These are phyloP conservation scores for Pterocles gutturalis DNA, from an alignment of 2,113 vertebrate species.

Conservation along the genomic window DNA sequence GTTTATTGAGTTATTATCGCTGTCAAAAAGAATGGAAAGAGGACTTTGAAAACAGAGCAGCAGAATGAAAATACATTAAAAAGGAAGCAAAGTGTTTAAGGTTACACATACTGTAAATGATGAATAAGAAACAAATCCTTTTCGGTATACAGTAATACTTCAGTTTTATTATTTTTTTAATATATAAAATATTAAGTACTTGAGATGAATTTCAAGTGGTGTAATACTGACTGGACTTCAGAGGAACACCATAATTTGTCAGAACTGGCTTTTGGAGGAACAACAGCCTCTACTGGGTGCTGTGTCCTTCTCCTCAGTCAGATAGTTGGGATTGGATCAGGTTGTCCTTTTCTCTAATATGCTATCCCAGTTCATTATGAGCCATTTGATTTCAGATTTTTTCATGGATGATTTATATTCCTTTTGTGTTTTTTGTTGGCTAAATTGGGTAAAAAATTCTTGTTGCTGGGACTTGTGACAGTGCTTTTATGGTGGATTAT, in stretches of 20 bases:
- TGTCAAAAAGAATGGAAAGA: neutral
- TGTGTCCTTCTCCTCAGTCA: neutral
- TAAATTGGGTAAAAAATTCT: neutral
- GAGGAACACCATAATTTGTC: neutral
- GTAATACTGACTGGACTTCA: neutral
- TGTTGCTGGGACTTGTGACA: neutral
- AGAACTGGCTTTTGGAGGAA: neutral
- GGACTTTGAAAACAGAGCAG: neutral
- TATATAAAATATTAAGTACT: neutral
- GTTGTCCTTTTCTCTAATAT: neutral
- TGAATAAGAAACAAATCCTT: neutral
- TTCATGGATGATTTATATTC: neutral
- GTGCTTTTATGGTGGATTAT: neutral
- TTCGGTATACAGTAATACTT: neutral
- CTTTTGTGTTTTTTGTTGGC: neutral
- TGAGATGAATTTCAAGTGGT: neutral
- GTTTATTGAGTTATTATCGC: neutral
- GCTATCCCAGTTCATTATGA: neutral
- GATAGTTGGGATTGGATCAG: neutral
- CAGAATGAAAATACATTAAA: neutral
- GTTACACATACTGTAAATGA: neutral
- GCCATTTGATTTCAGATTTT: neutral
- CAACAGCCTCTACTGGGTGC: neutral
- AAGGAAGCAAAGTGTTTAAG: neutral
- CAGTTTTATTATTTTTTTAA: neutral